phyloP scores from a whole-genome alignment of 2,113 vertebrate species.

The Scomber colias region DNA sequence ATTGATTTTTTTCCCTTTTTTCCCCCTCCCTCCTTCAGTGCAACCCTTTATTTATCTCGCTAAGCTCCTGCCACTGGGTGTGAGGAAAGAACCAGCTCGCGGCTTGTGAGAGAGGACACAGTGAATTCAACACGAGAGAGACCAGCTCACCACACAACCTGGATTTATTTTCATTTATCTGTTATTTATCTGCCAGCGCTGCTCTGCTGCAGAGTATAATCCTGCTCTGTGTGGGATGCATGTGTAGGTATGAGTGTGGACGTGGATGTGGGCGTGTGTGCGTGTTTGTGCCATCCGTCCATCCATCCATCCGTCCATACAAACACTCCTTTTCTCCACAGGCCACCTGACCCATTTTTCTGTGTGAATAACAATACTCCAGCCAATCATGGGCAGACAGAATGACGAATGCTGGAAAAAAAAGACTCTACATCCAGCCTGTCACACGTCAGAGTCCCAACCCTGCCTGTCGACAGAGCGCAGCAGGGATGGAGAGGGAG shows the following conservation, averaged over 20 bases:
- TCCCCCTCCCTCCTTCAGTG: conserved; percentile 77
- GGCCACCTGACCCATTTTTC: conserved; percentile 85
- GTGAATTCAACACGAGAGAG: conserved; percentile 50
- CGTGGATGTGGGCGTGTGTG: background rate
- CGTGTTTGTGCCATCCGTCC: conserved; percentile 51
- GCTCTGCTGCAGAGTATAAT: conserved; percentile 54
- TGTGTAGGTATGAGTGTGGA: conserved; percentile 56
- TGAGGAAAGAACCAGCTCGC: conserved; percentile 55
- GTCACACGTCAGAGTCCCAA: conserved; percentile 71
- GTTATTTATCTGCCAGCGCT: conserved; percentile 60
- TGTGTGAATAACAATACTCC: conserved; percentile 77
- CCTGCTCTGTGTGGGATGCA: conserved; percentile 60
- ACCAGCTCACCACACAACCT: conserved; percentile 50
- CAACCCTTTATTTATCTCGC: conserved; percentile 82
- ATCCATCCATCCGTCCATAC: conserved; percentile 51
- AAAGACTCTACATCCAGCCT: conserved; percentile 68
- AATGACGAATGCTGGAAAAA: conserved; percentile 66
- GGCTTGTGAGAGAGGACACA: conserved; percentile 55
- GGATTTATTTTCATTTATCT: conserved; percentile 70
- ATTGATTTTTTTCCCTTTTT: conserved; percentile 89
- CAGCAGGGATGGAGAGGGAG: conserved; percentile 46
- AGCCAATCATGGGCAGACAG: conserved; percentile 75
- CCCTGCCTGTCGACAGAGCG: conserved; percentile 76
- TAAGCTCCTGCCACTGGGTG: conserved; percentile 71
- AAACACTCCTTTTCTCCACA: conserved; percentile 74